These are phyloP conservation scores for Karalla daura DNA, from an alignment of 2,797 vertebrate genomes.

Conservation along the genomic window DNA sequence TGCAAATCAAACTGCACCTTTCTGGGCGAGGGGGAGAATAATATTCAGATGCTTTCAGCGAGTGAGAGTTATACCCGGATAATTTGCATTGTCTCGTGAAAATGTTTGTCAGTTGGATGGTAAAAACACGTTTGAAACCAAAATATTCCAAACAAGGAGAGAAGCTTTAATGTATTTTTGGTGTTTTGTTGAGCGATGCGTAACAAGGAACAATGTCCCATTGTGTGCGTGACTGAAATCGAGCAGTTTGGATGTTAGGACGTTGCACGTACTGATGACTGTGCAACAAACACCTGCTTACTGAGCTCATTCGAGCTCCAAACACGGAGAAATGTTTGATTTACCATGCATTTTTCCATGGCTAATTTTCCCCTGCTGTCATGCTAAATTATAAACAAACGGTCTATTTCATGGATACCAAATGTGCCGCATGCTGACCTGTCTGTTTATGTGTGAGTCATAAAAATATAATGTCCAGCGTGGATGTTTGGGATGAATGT, in stretches of 20 bases:
- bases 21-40: constrained; percentile 8
- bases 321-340: constrained; percentile 6
- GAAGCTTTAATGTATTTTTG: background rate
- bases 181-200: constrained; percentile 1
- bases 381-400: constrained; percentile 36
- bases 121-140: background rate
- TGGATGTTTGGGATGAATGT: constrained; percentile 42
- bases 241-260: background rate
- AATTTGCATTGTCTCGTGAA: constrained; percentile 16
- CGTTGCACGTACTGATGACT: background rate
- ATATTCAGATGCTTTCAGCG: constrained; percentile 9
- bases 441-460: constrained; percentile 51
- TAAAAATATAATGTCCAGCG: constrained; percentile 20
- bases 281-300: constrained; percentile 10
- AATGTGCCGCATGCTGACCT: constrained; percentile 7
- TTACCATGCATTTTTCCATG: constrained; percentile 19
- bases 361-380: constrained; percentile 26
- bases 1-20: constrained; percentile 30
- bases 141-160: constrained; percentile 4
- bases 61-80: background rate
- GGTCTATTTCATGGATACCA: constrained; percentile 27
- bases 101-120: constrained; percentile 12
- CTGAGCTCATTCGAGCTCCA: background rate
- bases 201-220: background rate
- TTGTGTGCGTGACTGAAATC: background rate